A percentile compares a stretch with the other conserved stretches of the same genome.
Conservation (phyloP, 2,888 invertebrate species). For the Macrosoma leucophasiata region DNA sequence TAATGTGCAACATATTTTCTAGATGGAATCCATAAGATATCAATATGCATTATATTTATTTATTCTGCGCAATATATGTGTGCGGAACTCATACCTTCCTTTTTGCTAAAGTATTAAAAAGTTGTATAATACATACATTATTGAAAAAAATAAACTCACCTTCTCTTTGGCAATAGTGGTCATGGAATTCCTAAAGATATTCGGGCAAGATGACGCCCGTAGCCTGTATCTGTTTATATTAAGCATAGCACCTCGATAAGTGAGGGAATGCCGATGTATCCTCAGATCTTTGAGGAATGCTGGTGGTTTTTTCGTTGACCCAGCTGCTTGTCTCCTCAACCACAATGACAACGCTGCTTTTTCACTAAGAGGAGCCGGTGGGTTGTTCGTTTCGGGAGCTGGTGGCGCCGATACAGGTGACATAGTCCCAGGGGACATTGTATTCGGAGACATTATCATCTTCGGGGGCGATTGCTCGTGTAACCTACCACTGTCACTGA, state of each 20-base stretch:
- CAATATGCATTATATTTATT: too few relatives aligned
- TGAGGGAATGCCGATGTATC: conserved; percentile 85
- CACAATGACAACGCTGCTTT: conserved; percentile 74
- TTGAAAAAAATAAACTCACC: conserved; percentile 38
- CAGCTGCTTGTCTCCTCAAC: conserved; percentile 69
- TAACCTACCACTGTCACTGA: conserved; percentile 77
- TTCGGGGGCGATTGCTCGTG: conserved; percentile 60
- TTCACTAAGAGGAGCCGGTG: conserved; percentile 39
- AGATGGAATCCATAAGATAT: too few relatives aligned
- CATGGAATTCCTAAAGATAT: conserved; percentile 91
- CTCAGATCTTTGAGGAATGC: conserved; percentile 84
- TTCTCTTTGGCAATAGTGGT: conserved; percentile 89
- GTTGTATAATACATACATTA: too few relatives aligned
- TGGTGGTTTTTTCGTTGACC: conserved; percentile 70
- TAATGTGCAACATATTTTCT: too few relatives aligned
- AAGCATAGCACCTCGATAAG: conserved; percentile 90
- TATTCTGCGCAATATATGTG: too few relatives aligned
- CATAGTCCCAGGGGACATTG: conserved; percentile 37
- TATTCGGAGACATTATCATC: conserved; percentile 43
- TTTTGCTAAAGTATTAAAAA: too few relatives aligned
- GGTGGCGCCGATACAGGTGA: conserved; percentile 42
- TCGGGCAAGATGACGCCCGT: conserved; percentile 91
- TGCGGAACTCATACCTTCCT: too few relatives aligned
- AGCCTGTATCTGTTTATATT: conserved; percentile 88
- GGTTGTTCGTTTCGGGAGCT: conserved; percentile 29